Percentiles rank a stretch among this genome's conserved stretches.
These are phyloP conservation scores for Drosophila demipolita DNA, from an alignment of 2,888 invertebrate genomes.

Conservation along the genomic window DNA sequence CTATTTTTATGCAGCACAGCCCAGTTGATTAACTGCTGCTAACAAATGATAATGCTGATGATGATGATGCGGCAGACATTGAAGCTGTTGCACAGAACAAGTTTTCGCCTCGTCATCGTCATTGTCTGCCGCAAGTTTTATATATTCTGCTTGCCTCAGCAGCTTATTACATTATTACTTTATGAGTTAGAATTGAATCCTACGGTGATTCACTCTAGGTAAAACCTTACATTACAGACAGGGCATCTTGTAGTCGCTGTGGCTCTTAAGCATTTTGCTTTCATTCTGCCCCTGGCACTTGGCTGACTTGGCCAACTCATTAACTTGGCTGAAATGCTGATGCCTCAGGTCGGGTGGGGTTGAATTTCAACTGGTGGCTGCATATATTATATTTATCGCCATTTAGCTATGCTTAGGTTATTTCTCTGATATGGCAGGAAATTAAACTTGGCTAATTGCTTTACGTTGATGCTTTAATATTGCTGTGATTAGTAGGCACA, in stretches of 20 bases:
- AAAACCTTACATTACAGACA: background rate
- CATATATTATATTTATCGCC: constrained; percentile 12
- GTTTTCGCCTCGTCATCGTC: constrained; percentile 12
- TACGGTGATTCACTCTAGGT: background rate
- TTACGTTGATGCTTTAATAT: constrained; percentile 66
- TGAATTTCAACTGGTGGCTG: background rate
- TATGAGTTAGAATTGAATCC: background rate
- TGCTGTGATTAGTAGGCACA: constrained; percentile 54
- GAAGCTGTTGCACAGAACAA: constrained; percentile 29
- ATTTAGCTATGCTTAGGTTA: constrained; percentile 7
- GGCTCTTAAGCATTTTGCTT: background rate
- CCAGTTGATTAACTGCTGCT: constrained; percentile 54
- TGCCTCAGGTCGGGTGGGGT: constrained; percentile 9
- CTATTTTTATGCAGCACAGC: constrained; percentile 71
- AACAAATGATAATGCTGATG: constrained; percentile 13
- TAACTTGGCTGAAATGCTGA: constrained; percentile 48
- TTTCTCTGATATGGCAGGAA: constrained; percentile 52
- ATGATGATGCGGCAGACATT: background rate
- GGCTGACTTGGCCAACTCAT: constrained; percentile 33
- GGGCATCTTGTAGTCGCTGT: constrained; percentile 21
- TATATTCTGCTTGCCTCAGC: constrained; percentile 13
- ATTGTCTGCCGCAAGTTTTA: constrained; percentile 23
- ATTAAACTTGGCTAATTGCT: constrained; percentile 70
- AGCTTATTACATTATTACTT: constrained; percentile 7
- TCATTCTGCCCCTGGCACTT: background rate